These are phyloP conservation scores for Hyppa rectilinea DNA, from an alignment of 2,888 invertebrate species.

Conservation along the genomic window DNA sequence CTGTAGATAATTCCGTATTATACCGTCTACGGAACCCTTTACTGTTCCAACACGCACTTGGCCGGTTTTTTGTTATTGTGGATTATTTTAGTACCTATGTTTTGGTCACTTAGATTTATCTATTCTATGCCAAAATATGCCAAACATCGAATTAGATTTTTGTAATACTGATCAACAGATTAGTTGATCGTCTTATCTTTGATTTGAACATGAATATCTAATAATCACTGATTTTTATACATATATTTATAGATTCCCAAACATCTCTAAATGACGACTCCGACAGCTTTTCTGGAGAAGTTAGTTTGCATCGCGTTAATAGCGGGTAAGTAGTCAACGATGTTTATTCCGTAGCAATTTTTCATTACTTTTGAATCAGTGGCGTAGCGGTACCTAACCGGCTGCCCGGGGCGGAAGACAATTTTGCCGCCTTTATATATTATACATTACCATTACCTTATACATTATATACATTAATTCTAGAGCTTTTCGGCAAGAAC, in stretches of 20 bases:
- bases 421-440: too few species aligned
- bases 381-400: too few species aligned
- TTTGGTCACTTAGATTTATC: neutral
- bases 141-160: neutral
- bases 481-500: too few species aligned
- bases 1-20: too few species aligned
- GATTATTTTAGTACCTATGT: neutral
- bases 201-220: neutral
- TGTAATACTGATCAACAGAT: neutral
- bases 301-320: slow-evolving; percentile 75
- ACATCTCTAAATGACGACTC: slow-evolving; percentile 89
- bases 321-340: slow-evolving; percentile 72
- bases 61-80: neutral
- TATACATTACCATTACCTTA: too few species aligned
- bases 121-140: neutral
- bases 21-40: neutral
- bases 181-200: neutral
- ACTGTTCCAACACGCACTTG: neutral
- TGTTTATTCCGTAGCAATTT: neutral
- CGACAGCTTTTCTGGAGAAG: slow-evolving; percentile 86
- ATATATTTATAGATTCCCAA: slow-evolving; percentile 86
- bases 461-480: too few species aligned
- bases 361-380: too few species aligned
- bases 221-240: neutral
- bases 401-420: too few species aligned